Evolutionary conservation across 1,140 invertebrate species (phyloP).

Genomic region (Gyrodactylus salaris): DNA sequence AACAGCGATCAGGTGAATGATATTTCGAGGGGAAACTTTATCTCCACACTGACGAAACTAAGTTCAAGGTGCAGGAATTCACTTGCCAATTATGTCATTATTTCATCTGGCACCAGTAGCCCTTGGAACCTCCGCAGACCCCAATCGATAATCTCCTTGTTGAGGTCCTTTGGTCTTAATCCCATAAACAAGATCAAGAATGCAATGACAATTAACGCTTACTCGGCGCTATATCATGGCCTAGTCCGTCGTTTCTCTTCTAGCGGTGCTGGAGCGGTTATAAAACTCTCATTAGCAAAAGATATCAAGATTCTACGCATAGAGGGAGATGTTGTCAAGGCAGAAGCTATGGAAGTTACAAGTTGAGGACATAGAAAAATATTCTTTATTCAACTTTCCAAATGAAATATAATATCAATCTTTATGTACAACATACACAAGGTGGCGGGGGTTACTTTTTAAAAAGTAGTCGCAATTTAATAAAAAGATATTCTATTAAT

Average conservation of each 20-base stretch:
- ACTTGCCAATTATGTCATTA: not conserved
- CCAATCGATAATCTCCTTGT: not conserved
- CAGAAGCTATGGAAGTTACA: not conserved
- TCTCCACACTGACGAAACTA: not conserved
- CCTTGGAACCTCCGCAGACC: not conserved
- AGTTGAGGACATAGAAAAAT: not conserved
- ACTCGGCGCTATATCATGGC: not conserved
- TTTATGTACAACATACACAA: no score
- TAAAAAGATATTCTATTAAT: no score
- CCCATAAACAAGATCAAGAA: not conserved
- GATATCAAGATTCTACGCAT: not conserved
- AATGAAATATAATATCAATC: not conserved
- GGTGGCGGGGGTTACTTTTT: no score
- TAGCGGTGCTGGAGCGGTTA: not conserved
- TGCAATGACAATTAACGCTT: not conserved
- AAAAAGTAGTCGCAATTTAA: no score
- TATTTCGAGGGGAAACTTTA: not conserved
- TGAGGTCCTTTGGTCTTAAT: not conserved
- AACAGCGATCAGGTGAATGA: not conserved
- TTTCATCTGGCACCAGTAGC: not conserved
- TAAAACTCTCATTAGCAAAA: not conserved
- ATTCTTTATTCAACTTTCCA: not conserved
- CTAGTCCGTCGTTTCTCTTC: not conserved
- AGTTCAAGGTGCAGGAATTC: not conserved
- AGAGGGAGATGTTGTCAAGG: not conserved